A percentile compares a stretch with the other conserved stretches of the same genome.
Conservation (phyloP, 2,113 vertebrate genomes). For the Acanthisitta chloris region DNA sequence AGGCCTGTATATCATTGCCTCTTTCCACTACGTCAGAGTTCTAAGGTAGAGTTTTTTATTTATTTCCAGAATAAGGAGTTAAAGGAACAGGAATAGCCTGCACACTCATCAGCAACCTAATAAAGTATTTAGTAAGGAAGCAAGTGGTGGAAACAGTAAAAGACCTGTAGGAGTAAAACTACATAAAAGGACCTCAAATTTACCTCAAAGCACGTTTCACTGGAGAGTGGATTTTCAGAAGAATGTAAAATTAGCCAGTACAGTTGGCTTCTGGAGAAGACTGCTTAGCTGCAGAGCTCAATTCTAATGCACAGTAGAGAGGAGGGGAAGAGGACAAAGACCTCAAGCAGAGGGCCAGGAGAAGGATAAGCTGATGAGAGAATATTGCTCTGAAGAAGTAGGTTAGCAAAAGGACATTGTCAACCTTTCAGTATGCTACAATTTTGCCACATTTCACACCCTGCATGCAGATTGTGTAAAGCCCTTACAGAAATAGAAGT, state of each 20-base stretch:
- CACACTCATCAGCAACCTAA: neutral
- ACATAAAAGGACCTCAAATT: conserved; percentile 26
- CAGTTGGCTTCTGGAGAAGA: conserved; percentile 22
- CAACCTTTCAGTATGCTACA: conserved; percentile 13
- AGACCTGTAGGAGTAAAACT: conserved; percentile 12
- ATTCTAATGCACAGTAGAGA: conserved; percentile 28
- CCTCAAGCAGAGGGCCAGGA: conserved; percentile 55
- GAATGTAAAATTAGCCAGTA: conserved; percentile 42
- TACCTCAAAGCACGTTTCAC: conserved; percentile 6
- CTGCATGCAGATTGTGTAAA: conserved; percentile 19
- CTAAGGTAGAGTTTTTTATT: neutral
- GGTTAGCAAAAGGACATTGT: conserved; percentile 42
- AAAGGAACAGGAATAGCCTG: neutral
- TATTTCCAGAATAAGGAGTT: neutral
- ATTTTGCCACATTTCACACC: neutral
- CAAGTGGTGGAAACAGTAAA: neutral
- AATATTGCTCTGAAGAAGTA: conserved; percentile 39
- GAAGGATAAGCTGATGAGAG: conserved; percentile 45
- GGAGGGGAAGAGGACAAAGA: conserved; percentile 53
- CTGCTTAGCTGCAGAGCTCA: conserved; percentile 6
- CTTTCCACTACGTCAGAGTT: neutral
- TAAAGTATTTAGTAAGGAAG: neutral
- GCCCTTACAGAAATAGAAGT: neutral
- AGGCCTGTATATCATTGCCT: neutral
- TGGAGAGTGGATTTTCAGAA: conserved; percentile 27